A percentile compares a stretch with the other conserved stretches of the same genome.
Evolutionary conservation across 2,888 invertebrate species (phyloP).

Genomic region (Tenthredo notha): DNA sequence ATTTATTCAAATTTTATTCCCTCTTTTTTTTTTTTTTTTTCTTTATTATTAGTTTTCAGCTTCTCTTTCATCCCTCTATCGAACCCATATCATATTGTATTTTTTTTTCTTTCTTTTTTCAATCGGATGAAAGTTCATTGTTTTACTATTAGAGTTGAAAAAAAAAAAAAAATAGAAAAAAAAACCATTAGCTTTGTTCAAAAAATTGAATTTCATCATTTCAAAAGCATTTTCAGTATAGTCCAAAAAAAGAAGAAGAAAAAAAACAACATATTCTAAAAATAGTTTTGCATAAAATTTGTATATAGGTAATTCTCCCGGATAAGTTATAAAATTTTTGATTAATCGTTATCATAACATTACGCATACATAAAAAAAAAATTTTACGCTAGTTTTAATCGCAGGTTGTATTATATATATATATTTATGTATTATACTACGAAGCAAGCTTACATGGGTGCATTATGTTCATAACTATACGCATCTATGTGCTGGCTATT

Average conservation of each 20-base stretch:
- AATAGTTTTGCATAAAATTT: not conserved
- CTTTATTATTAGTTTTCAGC: not conserved
- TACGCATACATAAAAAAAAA: not conserved
- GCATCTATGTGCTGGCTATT: slow-evolving; percentile 46
- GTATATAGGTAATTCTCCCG: not conserved
- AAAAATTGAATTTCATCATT: not conserved
- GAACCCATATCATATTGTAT: not conserved
- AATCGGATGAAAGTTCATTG: not conserved
- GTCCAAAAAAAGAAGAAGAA: too few relatives aligned
- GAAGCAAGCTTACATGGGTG: not conserved
- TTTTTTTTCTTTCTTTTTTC: not conserved
- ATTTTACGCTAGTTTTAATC: not conserved
- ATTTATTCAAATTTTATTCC: slow-evolving; percentile 38
- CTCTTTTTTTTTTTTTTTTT: slow-evolving; percentile 6
- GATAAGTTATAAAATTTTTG: not conserved
- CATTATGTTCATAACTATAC: slow-evolving; percentile 23
- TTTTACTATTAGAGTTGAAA: not conserved
- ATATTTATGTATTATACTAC: not conserved
- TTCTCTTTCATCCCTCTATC: not conserved
- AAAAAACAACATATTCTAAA: not conserved
- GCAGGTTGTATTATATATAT: not conserved
- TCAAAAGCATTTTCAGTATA: not conserved
- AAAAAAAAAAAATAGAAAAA: not conserved
- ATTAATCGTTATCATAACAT: not conserved
- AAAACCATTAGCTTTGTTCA: not conserved